These are phyloP conservation scores for Chionodraco myersi DNA, from an alignment of 2,113 vertebrate genomes.

Conservation along the genomic window DNA sequence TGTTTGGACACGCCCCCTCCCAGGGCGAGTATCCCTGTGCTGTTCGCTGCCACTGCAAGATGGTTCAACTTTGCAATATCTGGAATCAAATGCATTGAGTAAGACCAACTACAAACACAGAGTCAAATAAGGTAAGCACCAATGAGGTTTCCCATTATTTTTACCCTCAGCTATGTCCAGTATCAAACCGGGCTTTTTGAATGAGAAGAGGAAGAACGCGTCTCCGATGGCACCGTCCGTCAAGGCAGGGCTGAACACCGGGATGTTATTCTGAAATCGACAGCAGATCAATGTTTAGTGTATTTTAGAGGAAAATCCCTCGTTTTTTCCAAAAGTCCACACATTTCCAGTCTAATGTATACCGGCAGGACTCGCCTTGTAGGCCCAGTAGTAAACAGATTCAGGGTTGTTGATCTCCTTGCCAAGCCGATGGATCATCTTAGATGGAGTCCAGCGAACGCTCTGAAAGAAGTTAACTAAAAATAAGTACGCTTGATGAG, in stretches of 20 bases:
- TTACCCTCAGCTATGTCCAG: conserved; percentile 90
- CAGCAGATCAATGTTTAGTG: neutral
- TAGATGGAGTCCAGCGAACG: conserved; percentile 88
- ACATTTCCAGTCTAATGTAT: neutral
- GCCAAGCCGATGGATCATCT: conserved; percentile 89
- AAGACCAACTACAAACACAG: conserved; percentile 38
- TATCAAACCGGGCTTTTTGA: conserved; percentile 87
- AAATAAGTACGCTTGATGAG: neutral
- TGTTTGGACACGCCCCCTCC: conserved; percentile 91
- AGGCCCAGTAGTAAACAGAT: conserved; percentile 92
- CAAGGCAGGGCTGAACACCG: conserved; percentile 89
- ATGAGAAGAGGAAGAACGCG: conserved; percentile 92
- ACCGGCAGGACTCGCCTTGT: conserved; percentile 82
- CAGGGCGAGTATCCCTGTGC: conserved; percentile 88
- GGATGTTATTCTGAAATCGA: conserved; percentile 87
- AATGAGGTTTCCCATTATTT: neutral
- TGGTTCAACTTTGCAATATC: conserved; percentile 87
- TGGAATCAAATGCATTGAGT: conserved; percentile 52
- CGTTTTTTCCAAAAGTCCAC: no score
- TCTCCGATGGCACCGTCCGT: conserved; percentile 92
- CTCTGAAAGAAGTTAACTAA: conserved; percentile 70
- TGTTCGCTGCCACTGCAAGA: conserved; percentile 85
- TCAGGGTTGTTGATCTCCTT: conserved; percentile 91
- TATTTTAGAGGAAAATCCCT: neutral
- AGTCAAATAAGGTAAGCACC: neutral